phyloP scores from a whole-genome alignment of 2,797 vertebrate species.

The Oryzias dopingdopingensis region DNA sequence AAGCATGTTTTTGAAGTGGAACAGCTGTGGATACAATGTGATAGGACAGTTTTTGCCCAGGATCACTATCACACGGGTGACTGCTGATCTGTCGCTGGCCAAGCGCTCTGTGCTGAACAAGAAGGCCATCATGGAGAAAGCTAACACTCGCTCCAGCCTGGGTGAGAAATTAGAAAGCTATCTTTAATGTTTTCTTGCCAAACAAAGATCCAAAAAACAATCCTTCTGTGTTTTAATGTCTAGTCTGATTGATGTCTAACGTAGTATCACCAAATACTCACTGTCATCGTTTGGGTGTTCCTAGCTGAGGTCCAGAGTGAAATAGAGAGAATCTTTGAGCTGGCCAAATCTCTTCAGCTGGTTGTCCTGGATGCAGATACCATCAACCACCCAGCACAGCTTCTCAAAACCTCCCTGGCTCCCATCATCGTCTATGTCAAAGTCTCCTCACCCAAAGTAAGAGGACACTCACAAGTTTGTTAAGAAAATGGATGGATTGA shows the following conservation, averaged over 20 bases:
- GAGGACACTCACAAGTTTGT: neutral
- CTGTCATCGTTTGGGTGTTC: slow-evolving; percentile 17
- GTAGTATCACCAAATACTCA: too few species aligned
- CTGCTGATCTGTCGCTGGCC: slow-evolving; percentile 93
- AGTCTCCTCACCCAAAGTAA: slow-evolving; percentile 94
- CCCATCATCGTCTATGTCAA: slow-evolving; percentile 97
- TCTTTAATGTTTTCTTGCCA: slow-evolving; percentile 31
- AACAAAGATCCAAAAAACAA: slow-evolving; percentile 51
- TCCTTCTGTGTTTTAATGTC: slow-evolving; percentile 1
- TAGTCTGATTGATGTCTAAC: neutral
- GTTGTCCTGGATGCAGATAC: slow-evolving; percentile 95
- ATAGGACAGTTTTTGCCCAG: slow-evolving; percentile 69
- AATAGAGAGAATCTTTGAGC: slow-evolving; percentile 95
- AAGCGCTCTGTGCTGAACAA: slow-evolving; percentile 96
- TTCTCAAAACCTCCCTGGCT: slow-evolving; percentile 93
- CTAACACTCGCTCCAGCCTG: slow-evolving; percentile 92
- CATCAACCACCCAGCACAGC: slow-evolving; percentile 93
- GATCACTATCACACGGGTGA: slow-evolving; percentile 96
- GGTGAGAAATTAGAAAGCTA: slow-evolving; percentile 76
- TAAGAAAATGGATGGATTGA: neutral
- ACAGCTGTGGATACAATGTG: slow-evolving; percentile 54
- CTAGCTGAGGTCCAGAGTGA: slow-evolving; percentile 95
- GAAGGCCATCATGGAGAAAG: slow-evolving; percentile 94
- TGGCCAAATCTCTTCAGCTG: slow-evolving; percentile 94
- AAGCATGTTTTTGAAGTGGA: slow-evolving; percentile 48